Percentiles rank a stretch among this genome's conserved stretches.
phyloP scores from a whole-genome alignment of 2,797 vertebrate species.

The Furcifer pardalis region DNA sequence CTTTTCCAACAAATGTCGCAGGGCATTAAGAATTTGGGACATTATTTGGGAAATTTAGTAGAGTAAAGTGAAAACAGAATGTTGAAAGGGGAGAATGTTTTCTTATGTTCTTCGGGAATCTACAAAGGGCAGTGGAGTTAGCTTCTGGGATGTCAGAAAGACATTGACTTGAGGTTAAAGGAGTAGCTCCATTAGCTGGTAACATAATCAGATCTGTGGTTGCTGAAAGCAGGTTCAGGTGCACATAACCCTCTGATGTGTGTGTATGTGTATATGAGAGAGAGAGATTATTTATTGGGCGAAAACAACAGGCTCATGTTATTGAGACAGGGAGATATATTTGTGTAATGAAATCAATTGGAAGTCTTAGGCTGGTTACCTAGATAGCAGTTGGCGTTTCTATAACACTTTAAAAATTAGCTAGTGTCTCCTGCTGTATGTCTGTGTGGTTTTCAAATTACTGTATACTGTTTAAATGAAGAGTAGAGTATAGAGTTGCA shows the following conservation, averaged over 20 bases:
- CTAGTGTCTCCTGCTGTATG: background rate
- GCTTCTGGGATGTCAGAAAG: background rate
- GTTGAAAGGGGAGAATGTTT: constrained; percentile 43
- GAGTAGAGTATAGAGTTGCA: too few species aligned
- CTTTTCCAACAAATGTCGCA: constrained; percentile 29
- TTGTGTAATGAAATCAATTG: background rate
- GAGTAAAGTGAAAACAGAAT: constrained; percentile 18
- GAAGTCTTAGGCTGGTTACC: background rate
- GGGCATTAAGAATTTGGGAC: background rate
- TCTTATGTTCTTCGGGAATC: constrained; percentile 37
- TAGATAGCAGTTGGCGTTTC: background rate
- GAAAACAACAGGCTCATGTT: background rate
- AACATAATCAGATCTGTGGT: constrained; percentile 23
- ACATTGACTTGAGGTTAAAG: constrained; percentile 32
- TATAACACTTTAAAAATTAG: background rate
- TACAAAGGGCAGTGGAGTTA: constrained; percentile 23
- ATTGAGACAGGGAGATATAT: background rate
- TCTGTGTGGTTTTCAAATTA: background rate
- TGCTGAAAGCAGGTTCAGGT: constrained; percentile 25
- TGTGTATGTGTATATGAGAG: background rate
- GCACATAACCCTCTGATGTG: background rate
- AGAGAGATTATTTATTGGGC: background rate
- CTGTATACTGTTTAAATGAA: too few species aligned
- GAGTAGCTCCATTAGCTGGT: background rate
- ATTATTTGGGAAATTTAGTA: constrained; percentile 39